Percentiles rank a stretch among this genome's conserved stretches.
phyloP scores from a whole-genome alignment of 2,888 invertebrate genomes.

The Thymelicus lineola region DNA sequence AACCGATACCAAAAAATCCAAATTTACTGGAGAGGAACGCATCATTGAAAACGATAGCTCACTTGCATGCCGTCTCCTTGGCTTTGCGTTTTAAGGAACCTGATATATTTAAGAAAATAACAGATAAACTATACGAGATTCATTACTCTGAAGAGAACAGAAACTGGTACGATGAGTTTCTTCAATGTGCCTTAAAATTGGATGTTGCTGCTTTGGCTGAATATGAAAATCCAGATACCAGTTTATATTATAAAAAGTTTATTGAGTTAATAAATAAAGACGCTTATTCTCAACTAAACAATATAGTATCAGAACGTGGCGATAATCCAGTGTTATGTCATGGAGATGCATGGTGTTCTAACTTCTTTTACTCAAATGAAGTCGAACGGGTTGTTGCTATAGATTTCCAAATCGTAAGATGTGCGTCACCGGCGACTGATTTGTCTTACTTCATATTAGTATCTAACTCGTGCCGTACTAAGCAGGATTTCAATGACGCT shows the following conservation, averaged over 20 bases:
- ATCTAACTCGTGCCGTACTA: slow-evolving; percentile 51
- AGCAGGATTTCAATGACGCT: slow-evolving; percentile 54
- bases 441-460: slow-evolving; percentile 51
- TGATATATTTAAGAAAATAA: slow-evolving; percentile 51
- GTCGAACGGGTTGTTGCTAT: slow-evolving; percentile 49
- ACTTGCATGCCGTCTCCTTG: slow-evolving; percentile 63
- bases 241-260: slow-evolving; percentile 59
- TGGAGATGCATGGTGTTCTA: slow-evolving; percentile 64
- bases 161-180: slow-evolving; percentile 56
- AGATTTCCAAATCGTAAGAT: slow-evolving; percentile 63
- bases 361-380: slow-evolving; percentile 57
- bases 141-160: slow-evolving; percentile 57
- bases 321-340: slow-evolving; percentile 57
- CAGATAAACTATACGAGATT: slow-evolving; percentile 51
- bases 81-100: slow-evolving; percentile 55
- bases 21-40: slow-evolving; percentile 51
- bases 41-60: slow-evolving; percentile 57
- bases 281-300: slow-evolving; percentile 54
- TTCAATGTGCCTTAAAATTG: slow-evolving; percentile 54
- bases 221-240: slow-evolving; percentile 52
- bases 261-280: slow-evolving; percentile 50
- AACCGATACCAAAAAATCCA: slow-evolving; percentile 49
- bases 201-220: slow-evolving; percentile 53
- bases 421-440: slow-evolving; percentile 58
- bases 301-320: slow-evolving; percentile 46